A percentile compares a stretch with the other conserved stretches of the same genome.
phyloP scores from a whole-genome alignment of 2,797 vertebrate species.

The Epinephelus awoara region DNA sequence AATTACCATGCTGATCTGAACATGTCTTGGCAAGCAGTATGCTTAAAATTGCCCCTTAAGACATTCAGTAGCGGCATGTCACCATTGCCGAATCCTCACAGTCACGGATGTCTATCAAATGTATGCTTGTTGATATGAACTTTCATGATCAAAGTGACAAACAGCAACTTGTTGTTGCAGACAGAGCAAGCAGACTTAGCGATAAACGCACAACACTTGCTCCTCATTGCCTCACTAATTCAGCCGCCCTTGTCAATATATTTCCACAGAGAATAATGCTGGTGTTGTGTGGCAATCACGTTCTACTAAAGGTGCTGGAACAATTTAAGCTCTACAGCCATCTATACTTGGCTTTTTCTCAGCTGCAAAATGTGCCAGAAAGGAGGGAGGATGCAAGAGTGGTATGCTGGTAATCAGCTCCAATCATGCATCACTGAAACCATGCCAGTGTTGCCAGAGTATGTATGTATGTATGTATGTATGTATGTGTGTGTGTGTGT shows the following conservation, averaged over 20 bases:
- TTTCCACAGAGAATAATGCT: neutral
- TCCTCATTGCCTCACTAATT: conserved; percentile 17
- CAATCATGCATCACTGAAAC: neutral
- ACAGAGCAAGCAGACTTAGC: neutral
- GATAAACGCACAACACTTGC: conserved; percentile 14
- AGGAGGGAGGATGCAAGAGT: neutral
- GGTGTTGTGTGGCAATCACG: neutral
- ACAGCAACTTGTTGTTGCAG: neutral
- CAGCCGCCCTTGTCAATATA: conserved; percentile 3
- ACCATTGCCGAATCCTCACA: neutral
- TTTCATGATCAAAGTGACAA: conserved; percentile 36
- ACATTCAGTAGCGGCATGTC: conserved; percentile 8
- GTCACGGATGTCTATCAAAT: conserved; percentile 3
- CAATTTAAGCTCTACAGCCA: neutral
- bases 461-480: too few species aligned
- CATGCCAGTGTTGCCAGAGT: neutral
- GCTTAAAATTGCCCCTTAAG: conserved; percentile 8
- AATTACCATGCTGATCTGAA: neutral
- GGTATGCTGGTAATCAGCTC: neutral
- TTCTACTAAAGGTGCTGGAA: neutral
- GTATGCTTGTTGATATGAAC: conserved; percentile 16
- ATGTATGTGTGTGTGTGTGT: too few species aligned
- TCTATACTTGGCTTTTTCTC: neutral
- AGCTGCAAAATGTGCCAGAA: neutral
- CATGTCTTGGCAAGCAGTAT: conserved; percentile 1